Evolutionary conservation across 2,888 invertebrate genomes (phyloP).

Genomic region (Cyclophora albipunctata): DNA sequence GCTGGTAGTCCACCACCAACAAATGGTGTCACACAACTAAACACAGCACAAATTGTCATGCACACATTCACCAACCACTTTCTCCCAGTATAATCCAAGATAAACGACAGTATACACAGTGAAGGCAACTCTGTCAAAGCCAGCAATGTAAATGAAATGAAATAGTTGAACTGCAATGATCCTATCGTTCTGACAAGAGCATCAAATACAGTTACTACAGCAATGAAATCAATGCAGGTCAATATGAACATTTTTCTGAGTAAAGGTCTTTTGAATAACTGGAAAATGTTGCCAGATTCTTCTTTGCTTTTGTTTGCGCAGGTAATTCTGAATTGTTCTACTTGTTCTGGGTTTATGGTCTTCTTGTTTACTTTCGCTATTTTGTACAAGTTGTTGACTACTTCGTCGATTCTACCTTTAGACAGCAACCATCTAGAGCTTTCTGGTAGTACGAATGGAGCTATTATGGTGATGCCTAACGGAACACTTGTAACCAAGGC

Average conservation of each 20-base stretch:
- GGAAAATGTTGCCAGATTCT: slow-evolving; percentile 25
- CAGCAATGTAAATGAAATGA: slow-evolving; percentile 48
- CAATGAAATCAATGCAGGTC: slow-evolving; percentile 41
- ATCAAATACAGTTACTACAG: slow-evolving; percentile 43
- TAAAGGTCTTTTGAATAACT: slow-evolving; percentile 35
- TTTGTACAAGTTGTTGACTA: slow-evolving; percentile 34
- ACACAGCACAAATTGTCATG: slow-evolving; percentile 30
- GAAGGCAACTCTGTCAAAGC: slow-evolving; percentile 56
- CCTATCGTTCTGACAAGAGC: slow-evolving; percentile 45
- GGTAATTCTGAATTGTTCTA: slow-evolving; percentile 36
- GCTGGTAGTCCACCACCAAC: slow-evolving; percentile 37
- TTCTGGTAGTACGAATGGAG: slow-evolving; percentile 48
- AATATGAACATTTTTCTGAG: slow-evolving; percentile 40
- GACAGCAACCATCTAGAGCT: slow-evolving; percentile 55
- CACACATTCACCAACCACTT: slow-evolving; percentile 34
- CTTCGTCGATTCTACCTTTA: slow-evolving; percentile 44
- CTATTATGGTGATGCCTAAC: slow-evolving; percentile 35
- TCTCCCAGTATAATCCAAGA: slow-evolving; percentile 46
- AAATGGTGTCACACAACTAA: slow-evolving; percentile 39
- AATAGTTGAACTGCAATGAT: slow-evolving; percentile 45
- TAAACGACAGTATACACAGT: slow-evolving; percentile 39
- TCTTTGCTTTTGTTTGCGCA: slow-evolving; percentile 13
- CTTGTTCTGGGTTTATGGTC: slow-evolving; percentile 29
- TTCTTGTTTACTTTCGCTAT: slow-evolving; percentile 45
- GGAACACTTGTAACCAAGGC: slow-evolving; percentile 48